Conservation (phyloP, 2,797 vertebrate species). For the Dermochelys coriacea region DNA sequence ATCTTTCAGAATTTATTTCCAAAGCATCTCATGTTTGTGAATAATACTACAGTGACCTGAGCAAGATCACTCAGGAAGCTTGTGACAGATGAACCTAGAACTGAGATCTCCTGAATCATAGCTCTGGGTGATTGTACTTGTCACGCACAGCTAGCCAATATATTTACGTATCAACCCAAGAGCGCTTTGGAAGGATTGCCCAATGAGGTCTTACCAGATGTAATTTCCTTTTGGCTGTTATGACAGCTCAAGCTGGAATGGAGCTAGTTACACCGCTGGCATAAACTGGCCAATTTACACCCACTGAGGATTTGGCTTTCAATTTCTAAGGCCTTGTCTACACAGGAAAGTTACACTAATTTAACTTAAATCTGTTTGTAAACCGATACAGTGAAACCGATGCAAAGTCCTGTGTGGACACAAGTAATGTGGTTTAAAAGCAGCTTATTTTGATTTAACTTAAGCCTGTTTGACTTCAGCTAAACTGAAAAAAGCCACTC, state of each 20-base stretch:
- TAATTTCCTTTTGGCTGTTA: not conserved
- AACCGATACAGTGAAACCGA: not conserved
- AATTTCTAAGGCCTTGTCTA: not conserved
- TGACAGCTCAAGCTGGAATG: not conserved
- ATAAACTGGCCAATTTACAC: not conserved
- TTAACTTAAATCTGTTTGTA: not conserved
- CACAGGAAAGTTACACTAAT: not conserved
- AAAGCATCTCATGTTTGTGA: not conserved
- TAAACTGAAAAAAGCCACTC: conserved; percentile 48
- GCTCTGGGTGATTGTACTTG: not conserved
- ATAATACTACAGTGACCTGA: conserved; percentile 34
- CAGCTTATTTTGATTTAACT: conserved; percentile 44
- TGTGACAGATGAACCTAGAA: conserved; percentile 64
- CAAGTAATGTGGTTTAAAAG: not conserved
- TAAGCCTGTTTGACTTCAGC: not conserved
- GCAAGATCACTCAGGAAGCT: conserved; percentile 26
- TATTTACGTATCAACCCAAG: not conserved
- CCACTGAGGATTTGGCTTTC: not conserved
- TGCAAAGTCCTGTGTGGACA: not conserved
- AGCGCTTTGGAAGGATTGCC: not conserved
- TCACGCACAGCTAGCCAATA: not conserved
- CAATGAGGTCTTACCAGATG: not conserved
- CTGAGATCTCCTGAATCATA: conserved; percentile 37
- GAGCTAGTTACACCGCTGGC: not conserved
- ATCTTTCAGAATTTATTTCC: conserved; percentile 45